Conservation (phyloP, 2,888 invertebrate species). For the Prosapia bicincta region DNA sequence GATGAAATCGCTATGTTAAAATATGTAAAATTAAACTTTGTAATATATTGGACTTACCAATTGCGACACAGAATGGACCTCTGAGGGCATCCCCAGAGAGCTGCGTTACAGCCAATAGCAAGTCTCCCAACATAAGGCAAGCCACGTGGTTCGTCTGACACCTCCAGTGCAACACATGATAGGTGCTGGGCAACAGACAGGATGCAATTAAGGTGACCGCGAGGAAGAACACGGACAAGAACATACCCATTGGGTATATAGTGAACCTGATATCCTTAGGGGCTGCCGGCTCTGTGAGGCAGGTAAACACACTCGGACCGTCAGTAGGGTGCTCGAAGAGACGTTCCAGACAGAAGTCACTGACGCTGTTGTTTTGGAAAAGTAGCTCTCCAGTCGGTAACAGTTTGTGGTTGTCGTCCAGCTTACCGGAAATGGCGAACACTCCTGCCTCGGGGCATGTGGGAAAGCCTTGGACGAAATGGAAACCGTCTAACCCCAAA, state of each 20-base stretch:
- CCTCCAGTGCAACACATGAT: slow-evolving; percentile 84
- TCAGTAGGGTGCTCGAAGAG: slow-evolving; percentile 43
- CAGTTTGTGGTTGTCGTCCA: slow-evolving; percentile 45
- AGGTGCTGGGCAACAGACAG: slow-evolving; percentile 73
- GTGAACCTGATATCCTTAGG: slow-evolving; percentile 55
- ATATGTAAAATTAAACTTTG: no score
- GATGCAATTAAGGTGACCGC: slow-evolving; percentile 77
- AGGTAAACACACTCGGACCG: slow-evolving; percentile 55
- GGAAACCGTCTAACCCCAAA: slow-evolving; percentile 38
- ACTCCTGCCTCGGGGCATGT: slow-evolving; percentile 49
- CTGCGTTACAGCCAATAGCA: slow-evolving; percentile 74
- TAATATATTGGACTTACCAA: slow-evolving; percentile 74
- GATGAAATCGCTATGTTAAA: no score
- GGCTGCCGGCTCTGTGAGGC: slow-evolving; percentile 44
- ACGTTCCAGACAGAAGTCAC: slow-evolving; percentile 49
- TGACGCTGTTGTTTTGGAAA: slow-evolving; percentile 48
- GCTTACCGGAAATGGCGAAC: slow-evolving; percentile 50
- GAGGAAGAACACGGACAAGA: slow-evolving; percentile 77
- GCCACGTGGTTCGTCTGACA: slow-evolving; percentile 86
- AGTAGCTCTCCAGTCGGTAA: slow-evolving; percentile 46
- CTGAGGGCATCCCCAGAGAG: slow-evolving; percentile 60
- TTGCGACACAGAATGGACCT: slow-evolving; percentile 58
- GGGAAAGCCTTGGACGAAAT: slow-evolving; percentile 54
- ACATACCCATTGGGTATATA: slow-evolving; percentile 72
- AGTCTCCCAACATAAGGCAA: slow-evolving; percentile 76